These are phyloP conservation scores for Daboia siamensis DNA, from an alignment of 2,113 vertebrate genomes.

Conservation along the genomic window DNA sequence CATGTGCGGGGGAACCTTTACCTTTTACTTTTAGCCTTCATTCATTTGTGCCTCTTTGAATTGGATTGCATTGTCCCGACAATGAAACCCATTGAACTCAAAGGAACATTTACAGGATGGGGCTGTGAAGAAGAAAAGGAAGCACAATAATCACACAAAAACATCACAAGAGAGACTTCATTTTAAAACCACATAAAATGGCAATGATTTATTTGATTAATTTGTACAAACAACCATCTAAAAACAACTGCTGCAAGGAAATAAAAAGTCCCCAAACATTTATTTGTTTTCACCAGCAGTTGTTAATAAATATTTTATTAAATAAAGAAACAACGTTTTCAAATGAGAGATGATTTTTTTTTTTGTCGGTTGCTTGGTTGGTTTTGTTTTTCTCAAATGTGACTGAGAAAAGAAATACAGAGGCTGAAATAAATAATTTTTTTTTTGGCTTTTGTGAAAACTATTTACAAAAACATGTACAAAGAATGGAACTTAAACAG, in stretches of 20 bases:
- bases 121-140: not conserved
- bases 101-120: not conserved
- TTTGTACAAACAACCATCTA: constrained; percentile 69
- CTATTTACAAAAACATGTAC: constrained; percentile 78
- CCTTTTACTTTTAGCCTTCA: no score
- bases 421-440: constrained; percentile 76
- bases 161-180: constrained; percentile 31
- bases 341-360: constrained; percentile 47
- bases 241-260: constrained; percentile 56
- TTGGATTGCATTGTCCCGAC: not conserved
- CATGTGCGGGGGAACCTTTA: no score
- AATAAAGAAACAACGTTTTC: constrained; percentile 72
- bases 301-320: constrained; percentile 82
- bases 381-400: constrained; percentile 35
- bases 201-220: constrained; percentile 68
- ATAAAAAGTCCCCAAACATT: constrained; percentile 56
- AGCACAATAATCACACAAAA: constrained; percentile 53
- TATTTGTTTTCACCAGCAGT: constrained; percentile 48
- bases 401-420: constrained; percentile 48
- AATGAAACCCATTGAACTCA: not conserved
- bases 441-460: constrained; percentile 65
- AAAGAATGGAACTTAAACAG: constrained; percentile 57
- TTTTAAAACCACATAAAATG: constrained; percentile 64
- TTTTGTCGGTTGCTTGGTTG: constrained; percentile 20
- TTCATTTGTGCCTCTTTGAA: not conserved